Evolutionary conservation across 2,888 invertebrate genomes (phyloP), one percentile per base, ranked within the genome.

Genomic region (Odontothrips loti): DNA sequence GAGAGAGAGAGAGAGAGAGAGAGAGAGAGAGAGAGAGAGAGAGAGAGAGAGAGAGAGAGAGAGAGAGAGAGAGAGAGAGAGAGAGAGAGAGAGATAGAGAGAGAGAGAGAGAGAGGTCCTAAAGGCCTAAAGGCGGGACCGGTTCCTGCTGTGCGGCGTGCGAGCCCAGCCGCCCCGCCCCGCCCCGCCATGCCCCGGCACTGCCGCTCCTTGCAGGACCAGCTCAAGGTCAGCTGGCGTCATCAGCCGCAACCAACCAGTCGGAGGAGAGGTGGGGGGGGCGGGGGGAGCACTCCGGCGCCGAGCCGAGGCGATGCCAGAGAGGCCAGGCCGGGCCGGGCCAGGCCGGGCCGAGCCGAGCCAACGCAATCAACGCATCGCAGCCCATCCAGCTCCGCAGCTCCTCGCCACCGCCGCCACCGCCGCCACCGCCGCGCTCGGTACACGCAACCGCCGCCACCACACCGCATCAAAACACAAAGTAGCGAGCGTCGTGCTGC

Each of bases 141-240:
- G 58, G 58, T 8, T n/a, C 20, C 20, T 6, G 34, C 34, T n/a
- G n/a, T n/a, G 34, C 34, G 20, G 58, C 58, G 4, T 20, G 58
- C 58, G 58, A 58, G 58, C 58, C 15, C 15, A 15, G 58, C 58
- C 58, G 15, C 0, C 15, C 58, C 51, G 51, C 3, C 3, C 34
- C 34, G 34, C n/a, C n/a, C n/a, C n/a, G n/a, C n/a, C n/a, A n/a
- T n/a, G n/a, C n/a, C n/a, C n/a, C n/a, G n/a, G n/a, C n/a, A n/a
- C n/a, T n/a, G n/a, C 34, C 34, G 34, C 34, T 43, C 34, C 34
- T 43, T 43, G 34, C 68, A 75, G 68, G 68, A 75, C 68, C 68
- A 27, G 68, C 68, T 75, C 68, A 75, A 75, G 68, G 68, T 75
- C 68, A 75, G 68, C 23, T 75, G 68, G 68, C 68, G 68, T 75